Evolutionary conservation across 2,113 vertebrate species (phyloP).

Genomic region (Sisor rabdophorus): DNA sequence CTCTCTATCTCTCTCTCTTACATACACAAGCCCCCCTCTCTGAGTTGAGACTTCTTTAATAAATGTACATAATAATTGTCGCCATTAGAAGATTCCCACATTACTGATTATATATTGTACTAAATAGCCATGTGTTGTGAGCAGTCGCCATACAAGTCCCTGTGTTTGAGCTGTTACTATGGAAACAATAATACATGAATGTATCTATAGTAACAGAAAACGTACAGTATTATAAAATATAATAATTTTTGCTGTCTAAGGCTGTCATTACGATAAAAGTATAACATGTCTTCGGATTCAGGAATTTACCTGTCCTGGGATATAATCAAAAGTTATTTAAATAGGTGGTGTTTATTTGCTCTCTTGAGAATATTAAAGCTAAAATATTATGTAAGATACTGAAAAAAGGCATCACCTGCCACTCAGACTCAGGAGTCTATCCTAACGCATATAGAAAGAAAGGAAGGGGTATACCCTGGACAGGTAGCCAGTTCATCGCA

Average conservation of each 20-base stretch:
- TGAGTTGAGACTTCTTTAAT: no score
- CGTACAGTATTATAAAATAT: not conserved
- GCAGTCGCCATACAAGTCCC: not conserved
- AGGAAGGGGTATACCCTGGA: not conserved
- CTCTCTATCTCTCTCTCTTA: no score
- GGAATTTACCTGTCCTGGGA: not conserved
- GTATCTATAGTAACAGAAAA: not conserved
- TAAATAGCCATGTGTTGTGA: not conserved
- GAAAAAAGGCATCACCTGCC: no score
- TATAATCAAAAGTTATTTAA: not conserved
- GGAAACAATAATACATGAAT: not conserved
- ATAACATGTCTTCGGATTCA: not conserved
- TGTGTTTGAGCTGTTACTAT: not conserved
- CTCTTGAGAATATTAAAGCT: no score
- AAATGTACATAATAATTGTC: not conserved
- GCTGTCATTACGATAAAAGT: not conserved
- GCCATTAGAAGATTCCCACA: not conserved
- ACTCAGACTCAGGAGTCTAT: no score
- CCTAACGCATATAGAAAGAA: not conserved
- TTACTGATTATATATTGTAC: not conserved
- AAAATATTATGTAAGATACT: no score
- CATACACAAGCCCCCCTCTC: no score
- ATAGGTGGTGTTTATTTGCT: no score
- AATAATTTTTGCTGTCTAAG: not conserved
- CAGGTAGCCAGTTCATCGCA: no score